A percentile compares a stretch with the other conserved stretches of the same genome.
These are phyloP conservation scores for Bettongia penicillata DNA, from an alignment of 2,113 vertebrate genomes.

Conservation along the genomic window DNA sequence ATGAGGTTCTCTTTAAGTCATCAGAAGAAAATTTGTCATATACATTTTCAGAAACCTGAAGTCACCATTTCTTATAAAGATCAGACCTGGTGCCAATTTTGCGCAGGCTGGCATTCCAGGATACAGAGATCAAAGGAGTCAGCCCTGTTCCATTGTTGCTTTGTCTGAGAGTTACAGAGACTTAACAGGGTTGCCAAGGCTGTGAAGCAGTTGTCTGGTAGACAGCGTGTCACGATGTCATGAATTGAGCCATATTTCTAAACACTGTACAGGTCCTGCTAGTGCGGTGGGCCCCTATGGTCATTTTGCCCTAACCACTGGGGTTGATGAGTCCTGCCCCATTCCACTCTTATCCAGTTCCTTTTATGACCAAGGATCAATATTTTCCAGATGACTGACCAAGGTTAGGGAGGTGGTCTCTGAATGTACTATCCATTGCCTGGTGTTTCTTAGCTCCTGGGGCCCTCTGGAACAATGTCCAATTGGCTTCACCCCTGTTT, in stretches of 20 bases:
- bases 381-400: not conserved
- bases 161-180: not conserved
- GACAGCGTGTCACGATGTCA: not conserved
- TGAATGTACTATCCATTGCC: not conserved
- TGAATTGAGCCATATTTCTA: not conserved
- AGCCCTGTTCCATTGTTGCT: not conserved
- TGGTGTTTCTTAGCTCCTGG: not conserved
- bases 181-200: not conserved
- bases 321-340: not conserved
- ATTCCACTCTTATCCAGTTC: not conserved
- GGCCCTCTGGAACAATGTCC: not conserved
- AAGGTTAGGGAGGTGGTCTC: not conserved
- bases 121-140: not conserved
- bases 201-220: not conserved
- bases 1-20: not conserved
- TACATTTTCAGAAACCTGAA: not conserved
- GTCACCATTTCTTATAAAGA: not conserved
- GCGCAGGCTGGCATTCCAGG: not conserved
- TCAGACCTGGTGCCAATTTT: not conserved
- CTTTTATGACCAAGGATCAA: not conserved
- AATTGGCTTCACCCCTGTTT: not conserved
- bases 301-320: not conserved
- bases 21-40: not conserved
- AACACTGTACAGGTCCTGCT: not conserved
- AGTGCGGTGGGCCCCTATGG: not conserved